Evolutionary conservation across 1,140 invertebrate species (phyloP).

Genomic region (Tetragonula clypearis): DNA sequence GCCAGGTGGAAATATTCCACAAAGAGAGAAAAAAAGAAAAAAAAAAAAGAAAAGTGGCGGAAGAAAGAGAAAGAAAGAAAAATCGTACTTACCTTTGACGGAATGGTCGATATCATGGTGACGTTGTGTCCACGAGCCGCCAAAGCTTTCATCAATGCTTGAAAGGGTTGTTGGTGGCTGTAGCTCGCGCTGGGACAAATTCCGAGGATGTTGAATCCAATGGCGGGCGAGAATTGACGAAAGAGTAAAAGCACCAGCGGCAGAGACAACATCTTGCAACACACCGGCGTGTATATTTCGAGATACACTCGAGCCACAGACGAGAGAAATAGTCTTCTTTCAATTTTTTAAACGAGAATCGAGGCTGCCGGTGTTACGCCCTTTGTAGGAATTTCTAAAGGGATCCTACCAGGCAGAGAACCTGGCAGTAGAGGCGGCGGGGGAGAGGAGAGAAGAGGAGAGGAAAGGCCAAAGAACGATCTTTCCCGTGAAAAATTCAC

Average conservation of each 20-base stretch:
- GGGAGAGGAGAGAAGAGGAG: not conserved
- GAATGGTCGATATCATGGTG: constrained; percentile 83
- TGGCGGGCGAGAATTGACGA: constrained; percentile 11
- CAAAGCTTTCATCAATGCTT: constrained; percentile 83
- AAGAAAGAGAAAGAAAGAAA: not conserved
- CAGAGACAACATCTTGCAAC: constrained; percentile 43
- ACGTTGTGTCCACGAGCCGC: constrained; percentile 83
- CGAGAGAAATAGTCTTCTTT: constrained; percentile 43
- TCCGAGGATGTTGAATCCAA: constrained; percentile 73
- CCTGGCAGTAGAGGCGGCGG: not conserved
- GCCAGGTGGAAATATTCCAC: not conserved
- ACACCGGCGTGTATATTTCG: constrained; percentile 9
- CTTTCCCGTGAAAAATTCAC: constrained; percentile 58
- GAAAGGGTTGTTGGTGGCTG: constrained; percentile 85
- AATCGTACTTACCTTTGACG: constrained; percentile 75
- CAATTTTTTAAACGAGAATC: constrained; percentile 60
- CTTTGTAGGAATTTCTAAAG: constrained; percentile 45
- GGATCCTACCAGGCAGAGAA: not conserved
- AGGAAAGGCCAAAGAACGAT: not conserved
- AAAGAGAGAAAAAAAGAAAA: not conserved
- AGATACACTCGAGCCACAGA: not conserved
- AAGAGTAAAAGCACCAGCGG: constrained; percentile 36
- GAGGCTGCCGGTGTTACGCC: constrained; percentile 33
- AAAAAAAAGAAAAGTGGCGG: not conserved
- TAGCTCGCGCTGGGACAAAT: constrained; percentile 82